A percentile compares a stretch with the other conserved stretches of the same genome.
phyloP scores from a whole-genome alignment of 1,140 invertebrate species.

The Kradibia gibbosae region DNA sequence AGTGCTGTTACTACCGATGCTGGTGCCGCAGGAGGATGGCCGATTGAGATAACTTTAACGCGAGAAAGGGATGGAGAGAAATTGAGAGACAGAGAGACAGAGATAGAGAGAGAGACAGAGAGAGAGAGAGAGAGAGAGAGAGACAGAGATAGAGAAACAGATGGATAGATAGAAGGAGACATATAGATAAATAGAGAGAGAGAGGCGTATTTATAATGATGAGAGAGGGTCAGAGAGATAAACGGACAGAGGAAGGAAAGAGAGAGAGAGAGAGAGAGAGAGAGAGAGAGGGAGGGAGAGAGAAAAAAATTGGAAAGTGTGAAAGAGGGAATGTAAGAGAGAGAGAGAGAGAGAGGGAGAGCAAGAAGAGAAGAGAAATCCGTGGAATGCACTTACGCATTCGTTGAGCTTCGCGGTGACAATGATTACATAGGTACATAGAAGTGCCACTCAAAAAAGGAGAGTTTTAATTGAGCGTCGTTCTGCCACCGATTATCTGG shows the following conservation, averaged over 20 bases:
- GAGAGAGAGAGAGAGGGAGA: not conserved
- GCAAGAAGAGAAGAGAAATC: slow-evolving; percentile 10
- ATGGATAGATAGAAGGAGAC: not conserved
- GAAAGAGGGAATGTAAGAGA: not conserved
- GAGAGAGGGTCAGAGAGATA: too few relatives aligned
- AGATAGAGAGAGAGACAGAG: not conserved
- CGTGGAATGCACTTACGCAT: slow-evolving; percentile 63
- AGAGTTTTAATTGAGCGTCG: slow-evolving; percentile 59
- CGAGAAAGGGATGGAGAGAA: not conserved
- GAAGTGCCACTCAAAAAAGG: slow-evolving; percentile 52
- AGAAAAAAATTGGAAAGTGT: not conserved
- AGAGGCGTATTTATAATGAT: too few relatives aligned
- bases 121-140: not conserved
- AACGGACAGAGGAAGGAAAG: not conserved
- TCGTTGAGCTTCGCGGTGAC: slow-evolving; percentile 3
- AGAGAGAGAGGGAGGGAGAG: not conserved
- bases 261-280: not conserved
- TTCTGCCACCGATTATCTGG: slow-evolving; percentile 58
- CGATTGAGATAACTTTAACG: slow-evolving; percentile 59
- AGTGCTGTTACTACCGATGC: not conserved
- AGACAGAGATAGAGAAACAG: too few relatives aligned
- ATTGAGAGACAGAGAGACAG: too few relatives aligned
- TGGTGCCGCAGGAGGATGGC: slow-evolving; percentile 4
- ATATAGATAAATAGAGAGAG: not conserved
- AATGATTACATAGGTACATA: not conserved